These are phyloP conservation scores for Drosophila pseudotakahashii DNA, from an alignment of 2,888 invertebrate species.

Conservation along the genomic window DNA sequence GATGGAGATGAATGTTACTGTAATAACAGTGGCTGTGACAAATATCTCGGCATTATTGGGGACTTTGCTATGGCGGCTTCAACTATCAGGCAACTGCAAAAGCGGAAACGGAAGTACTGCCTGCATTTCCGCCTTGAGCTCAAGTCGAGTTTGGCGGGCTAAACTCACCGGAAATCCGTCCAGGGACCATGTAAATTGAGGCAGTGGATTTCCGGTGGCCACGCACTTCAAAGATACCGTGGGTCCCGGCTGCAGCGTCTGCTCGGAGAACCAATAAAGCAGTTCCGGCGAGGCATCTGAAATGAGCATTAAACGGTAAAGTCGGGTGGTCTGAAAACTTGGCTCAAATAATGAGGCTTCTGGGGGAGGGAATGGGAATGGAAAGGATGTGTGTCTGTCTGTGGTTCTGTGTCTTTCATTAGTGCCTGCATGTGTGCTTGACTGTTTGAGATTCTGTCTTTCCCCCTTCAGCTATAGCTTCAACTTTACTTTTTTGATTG, in stretches of 20 bases:
- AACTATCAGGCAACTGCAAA: constrained; percentile 11
- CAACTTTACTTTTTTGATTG: constrained; percentile 15
- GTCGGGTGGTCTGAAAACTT: constrained; percentile 21
- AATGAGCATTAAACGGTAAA: constrained; percentile 53
- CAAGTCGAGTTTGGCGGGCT: constrained; percentile 41
- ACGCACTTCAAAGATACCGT: constrained; percentile 96
- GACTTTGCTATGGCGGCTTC: too few species aligned
- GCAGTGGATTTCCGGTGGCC: constrained; percentile 97
- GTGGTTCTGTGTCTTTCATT: constrained; percentile 16
- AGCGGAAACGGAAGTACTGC: constrained; percentile 71
- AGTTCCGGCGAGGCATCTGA: constrained; percentile 95
- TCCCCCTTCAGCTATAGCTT: constrained; percentile 6
- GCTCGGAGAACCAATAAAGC: constrained; percentile 95
- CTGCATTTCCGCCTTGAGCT: constrained; percentile 69
- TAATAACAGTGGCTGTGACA: constrained; percentile 28
- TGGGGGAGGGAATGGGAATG: not conserved
- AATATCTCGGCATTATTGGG: constrained; percentile 10
- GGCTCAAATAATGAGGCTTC: constrained; percentile 8
- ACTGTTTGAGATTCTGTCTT: constrained; percentile 8
- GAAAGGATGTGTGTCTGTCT: too few species aligned
- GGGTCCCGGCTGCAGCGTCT: constrained; percentile 95
- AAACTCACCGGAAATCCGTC: constrained; percentile 93
- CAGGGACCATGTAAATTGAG: constrained; percentile 95
- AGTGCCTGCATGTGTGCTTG: constrained; percentile 17
- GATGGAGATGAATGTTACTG: constrained; percentile 9